Evolutionary conservation across 2,797 vertebrate species (phyloP).

Genomic region (Petrocephalus schoutedeni): DNA sequence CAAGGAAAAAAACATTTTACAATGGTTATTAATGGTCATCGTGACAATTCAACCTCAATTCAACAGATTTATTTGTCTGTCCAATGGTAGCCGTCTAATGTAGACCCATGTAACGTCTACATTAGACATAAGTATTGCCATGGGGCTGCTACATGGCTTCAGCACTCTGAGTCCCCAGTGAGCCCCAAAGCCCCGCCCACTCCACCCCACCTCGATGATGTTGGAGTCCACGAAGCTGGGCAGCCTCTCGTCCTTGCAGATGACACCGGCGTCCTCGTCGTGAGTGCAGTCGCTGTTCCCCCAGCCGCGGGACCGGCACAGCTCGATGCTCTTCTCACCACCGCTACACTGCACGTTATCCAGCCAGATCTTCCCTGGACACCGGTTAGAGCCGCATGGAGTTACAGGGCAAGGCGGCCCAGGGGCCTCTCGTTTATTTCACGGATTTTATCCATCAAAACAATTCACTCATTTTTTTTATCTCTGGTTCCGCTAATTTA

Average conservation of each 20-base stretch:
- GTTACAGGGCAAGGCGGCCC: neutral
- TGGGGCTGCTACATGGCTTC: neutral
- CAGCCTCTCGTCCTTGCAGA: constrained; percentile 90
- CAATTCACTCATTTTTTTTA: neutral
- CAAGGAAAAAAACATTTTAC: neutral
- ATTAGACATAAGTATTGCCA: neutral
- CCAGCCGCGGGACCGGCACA: constrained; percentile 88
- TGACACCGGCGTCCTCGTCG: constrained; percentile 85
- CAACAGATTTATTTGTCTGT: neutral
- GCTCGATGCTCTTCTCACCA: constrained; percentile 70
- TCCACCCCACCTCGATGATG: constrained; percentile 74
- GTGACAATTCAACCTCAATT: neutral
- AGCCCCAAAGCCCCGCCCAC: too few species aligned
- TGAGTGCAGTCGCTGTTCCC: constrained; percentile 97
- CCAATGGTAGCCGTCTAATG: neutral
- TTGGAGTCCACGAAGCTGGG: constrained; percentile 85
- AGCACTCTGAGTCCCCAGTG: neutral
- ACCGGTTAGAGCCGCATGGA: constrained; percentile 18
- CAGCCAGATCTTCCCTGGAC: constrained; percentile 89
- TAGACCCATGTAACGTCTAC: neutral
- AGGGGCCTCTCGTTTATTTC: neutral
- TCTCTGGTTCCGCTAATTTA: neutral
- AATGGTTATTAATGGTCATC: too few species aligned
- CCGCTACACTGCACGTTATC: constrained; percentile 86
- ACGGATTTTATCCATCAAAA: neutral